These are phyloP conservation scores for Mactra quadrangularis DNA, from an alignment of 1,140 invertebrate genomes.

Conservation along the genomic window DNA sequence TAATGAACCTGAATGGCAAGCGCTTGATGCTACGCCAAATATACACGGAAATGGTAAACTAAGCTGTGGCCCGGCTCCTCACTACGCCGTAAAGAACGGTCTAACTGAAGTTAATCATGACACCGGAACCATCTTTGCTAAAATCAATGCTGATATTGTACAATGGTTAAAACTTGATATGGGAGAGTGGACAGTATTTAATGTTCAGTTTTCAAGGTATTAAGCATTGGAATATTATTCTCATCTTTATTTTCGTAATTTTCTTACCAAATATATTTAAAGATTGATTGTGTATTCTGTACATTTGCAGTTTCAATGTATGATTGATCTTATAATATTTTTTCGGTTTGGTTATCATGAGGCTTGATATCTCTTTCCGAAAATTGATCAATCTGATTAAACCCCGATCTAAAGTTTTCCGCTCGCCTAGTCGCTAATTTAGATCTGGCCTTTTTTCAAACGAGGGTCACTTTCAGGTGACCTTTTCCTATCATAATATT, in stretches of 20 bases:
- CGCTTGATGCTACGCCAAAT: constrained; percentile 95
- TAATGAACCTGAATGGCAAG: constrained; percentile 94
- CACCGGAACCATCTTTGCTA: constrained; percentile 89
- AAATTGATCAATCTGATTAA: too few species aligned
- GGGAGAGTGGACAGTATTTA: constrained; percentile 52
- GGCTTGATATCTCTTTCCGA: too few species aligned
- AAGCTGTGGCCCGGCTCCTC: constrained; percentile 87
- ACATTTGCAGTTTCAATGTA: neutral
- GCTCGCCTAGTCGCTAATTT: too few species aligned
- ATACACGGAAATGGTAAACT: constrained; percentile 81
- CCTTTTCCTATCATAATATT: too few species aligned
- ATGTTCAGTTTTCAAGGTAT: constrained; percentile 34
- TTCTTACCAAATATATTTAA: neutral
- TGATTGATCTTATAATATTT: too few species aligned
- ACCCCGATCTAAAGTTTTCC: too few species aligned
- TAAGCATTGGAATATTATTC: too few species aligned
- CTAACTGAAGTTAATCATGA: constrained; percentile 89
- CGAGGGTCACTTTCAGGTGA: too few species aligned
- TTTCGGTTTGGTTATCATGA: too few species aligned
- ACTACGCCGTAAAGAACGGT: constrained; percentile 88
- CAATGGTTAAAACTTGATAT: constrained; percentile 73
- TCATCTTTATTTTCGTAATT: too few species aligned
- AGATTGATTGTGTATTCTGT: neutral
- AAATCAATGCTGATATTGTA: constrained; percentile 91
- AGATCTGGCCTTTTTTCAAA: too few species aligned